Evolutionary conservation across 1,140 invertebrate genomes (phyloP).

Genomic region (Cydia splendana): DNA sequence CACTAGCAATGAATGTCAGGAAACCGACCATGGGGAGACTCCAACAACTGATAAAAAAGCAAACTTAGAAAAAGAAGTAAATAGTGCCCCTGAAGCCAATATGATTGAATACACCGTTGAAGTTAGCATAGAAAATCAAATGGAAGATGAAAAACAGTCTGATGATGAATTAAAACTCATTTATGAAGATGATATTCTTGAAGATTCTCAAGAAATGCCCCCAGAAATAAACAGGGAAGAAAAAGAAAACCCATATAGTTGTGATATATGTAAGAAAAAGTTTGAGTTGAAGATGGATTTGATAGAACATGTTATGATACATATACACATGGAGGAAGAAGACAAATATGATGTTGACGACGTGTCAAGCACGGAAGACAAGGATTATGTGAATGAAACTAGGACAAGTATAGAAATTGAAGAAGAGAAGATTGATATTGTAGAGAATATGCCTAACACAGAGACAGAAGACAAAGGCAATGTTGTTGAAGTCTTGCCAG

Average conservation of each 20-base stretch:
- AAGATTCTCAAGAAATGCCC: neutral
- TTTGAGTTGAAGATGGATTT: neutral
- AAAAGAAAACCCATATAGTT: neutral
- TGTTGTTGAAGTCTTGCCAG: neutral
- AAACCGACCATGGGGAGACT: neutral
- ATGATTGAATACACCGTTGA: neutral
- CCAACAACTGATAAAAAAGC: neutral
- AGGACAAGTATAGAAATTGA: neutral
- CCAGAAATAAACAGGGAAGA: neutral
- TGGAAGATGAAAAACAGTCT: neutral
- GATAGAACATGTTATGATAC: neutral
- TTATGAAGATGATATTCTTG: neutral
- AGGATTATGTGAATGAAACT: neutral
- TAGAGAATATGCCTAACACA: neutral
- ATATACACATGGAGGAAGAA: constrained; percentile 3
- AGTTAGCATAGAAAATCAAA: neutral
- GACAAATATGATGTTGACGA: neutral
- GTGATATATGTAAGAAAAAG: constrained; percentile 2
- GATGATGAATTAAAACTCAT: neutral
- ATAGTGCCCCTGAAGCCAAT: neutral
- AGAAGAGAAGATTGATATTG: neutral
- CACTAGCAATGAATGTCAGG: neutral
- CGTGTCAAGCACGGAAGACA: neutral
- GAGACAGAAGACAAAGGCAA: neutral
- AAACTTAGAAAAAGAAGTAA: neutral